phyloP scores from a whole-genome alignment of 2,797 vertebrate genomes.

The Rallus crepitans region DNA sequence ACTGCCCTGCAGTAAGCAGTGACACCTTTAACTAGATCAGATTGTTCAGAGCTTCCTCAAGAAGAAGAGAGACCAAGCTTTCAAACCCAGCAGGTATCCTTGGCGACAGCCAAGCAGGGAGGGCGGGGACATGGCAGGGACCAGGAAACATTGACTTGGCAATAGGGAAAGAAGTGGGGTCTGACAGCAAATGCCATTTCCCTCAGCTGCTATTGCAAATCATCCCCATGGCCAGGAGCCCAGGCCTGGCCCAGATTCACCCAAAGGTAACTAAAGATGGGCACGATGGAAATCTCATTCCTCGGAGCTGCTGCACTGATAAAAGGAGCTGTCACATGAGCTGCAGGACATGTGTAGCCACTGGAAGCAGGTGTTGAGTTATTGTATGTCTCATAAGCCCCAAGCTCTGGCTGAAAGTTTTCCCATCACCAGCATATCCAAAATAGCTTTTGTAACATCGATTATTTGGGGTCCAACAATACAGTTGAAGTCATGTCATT shows the following conservation, averaged over 20 bases:
- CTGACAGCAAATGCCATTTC: not conserved
- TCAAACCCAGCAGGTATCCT: not conserved
- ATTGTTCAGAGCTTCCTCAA: too few species aligned
- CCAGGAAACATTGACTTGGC: fast-evolving
- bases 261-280: not conserved
- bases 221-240: not conserved
- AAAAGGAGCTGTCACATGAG: not conserved
- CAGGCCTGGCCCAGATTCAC: not conserved
- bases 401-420: not conserved
- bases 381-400: not conserved
- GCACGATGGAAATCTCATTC: not conserved
- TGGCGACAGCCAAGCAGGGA: not conserved
- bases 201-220: not conserved
- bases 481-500: not conserved
- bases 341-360: not conserved
- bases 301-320: not conserved
- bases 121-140: not conserved
- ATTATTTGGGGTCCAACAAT: not conserved
- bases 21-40: too few species aligned
- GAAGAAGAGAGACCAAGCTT: not conserved
- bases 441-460: not conserved
- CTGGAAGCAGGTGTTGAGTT: not conserved
- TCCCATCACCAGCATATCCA: not conserved
- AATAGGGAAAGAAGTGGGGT: not conserved
- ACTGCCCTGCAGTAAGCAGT: too few species aligned